phyloP scores from a whole-genome alignment of 2,888 invertebrate genomes.

The Volucella inanis region DNA sequence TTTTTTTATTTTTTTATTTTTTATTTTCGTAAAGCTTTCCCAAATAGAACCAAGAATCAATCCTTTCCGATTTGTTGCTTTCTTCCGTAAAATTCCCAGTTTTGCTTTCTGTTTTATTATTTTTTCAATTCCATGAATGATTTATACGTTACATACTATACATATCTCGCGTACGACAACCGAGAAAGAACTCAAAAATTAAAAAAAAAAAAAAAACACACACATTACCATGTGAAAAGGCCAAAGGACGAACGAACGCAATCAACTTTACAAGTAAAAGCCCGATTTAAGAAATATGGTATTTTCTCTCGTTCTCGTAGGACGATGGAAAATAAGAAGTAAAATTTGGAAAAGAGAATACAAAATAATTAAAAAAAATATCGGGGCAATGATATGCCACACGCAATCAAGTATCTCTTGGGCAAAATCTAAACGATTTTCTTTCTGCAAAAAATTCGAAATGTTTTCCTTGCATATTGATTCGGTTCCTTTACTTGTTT shows the following conservation, averaged over 20 bases:
- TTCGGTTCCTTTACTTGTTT: constrained; percentile 45
- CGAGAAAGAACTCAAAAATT: constrained; percentile 1
- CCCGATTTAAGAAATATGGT: constrained; percentile 18
- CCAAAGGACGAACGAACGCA: not conserved
- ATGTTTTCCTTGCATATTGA: constrained; percentile 63
- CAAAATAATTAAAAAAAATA: constrained; percentile 3
- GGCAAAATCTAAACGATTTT: constrained; percentile 54
- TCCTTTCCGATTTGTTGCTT: too few species aligned
- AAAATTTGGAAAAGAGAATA: not conserved
- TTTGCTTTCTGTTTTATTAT: not conserved
- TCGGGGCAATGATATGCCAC: constrained; percentile 7
- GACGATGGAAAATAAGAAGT: too few species aligned
- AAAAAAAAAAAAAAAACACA: not conserved
- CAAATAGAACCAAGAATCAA: not conserved
- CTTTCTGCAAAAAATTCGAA: constrained; percentile 44
- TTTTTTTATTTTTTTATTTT: not conserved
- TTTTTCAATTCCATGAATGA: too few species aligned
- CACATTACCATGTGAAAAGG: not conserved
- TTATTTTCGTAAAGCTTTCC: too few species aligned
- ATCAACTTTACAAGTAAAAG: constrained; percentile 5
- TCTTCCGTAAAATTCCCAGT: constrained; percentile 3
- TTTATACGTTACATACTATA: too few species aligned
- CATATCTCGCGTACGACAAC: not conserved
- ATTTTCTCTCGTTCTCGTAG: too few species aligned
- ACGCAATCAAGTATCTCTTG: constrained; percentile 59